A percentile compares a stretch with the other conserved stretches of the same genome.
Evolutionary conservation across 2,113 vertebrate species (phyloP).

Genomic region (Crocuta crocuta): DNA sequence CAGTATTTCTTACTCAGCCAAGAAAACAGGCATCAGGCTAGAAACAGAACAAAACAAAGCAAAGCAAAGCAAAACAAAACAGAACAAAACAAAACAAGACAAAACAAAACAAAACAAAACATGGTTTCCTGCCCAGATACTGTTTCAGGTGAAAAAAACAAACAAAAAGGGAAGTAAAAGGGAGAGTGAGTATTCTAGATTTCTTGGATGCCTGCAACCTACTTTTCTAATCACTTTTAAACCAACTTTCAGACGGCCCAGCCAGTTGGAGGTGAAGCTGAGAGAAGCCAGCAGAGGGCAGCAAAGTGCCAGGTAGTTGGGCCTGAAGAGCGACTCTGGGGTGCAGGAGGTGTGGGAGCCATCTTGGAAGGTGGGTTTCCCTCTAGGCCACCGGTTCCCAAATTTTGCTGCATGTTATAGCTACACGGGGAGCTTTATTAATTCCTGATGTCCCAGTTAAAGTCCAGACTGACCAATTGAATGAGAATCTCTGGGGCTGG

Average conservation of each 20-base stretch:
- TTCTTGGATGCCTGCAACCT: neutral
- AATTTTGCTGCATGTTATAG: neutral
- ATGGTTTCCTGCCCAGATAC: neutral
- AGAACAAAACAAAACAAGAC: neutral
- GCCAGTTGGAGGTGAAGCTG: neutral
- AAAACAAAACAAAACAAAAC: neutral
- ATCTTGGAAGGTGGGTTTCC: neutral
- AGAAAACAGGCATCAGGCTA: neutral
- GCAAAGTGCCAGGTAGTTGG: conserved; percentile 41
- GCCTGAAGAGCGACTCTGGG: accelerated
- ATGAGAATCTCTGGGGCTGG: neutral
- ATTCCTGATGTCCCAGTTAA: neutral
- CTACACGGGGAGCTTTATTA: neutral
- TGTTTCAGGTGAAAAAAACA: neutral
- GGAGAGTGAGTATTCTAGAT: neutral
- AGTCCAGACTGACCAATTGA: neutral
- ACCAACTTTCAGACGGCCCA: neutral
- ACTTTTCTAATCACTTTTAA: neutral
- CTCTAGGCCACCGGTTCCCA: neutral
- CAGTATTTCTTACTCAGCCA: neutral
- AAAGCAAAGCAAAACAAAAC: neutral
- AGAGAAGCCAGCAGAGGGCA: conserved; percentile 64
- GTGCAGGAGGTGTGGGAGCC: accelerated
- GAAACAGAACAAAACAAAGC: neutral
- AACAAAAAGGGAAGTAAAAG: neutral